Evolutionary conservation across 2,113 vertebrate species (phyloP), one percentile per base, ranked within the genome.

Genomic region (Athene noctua): DNA sequence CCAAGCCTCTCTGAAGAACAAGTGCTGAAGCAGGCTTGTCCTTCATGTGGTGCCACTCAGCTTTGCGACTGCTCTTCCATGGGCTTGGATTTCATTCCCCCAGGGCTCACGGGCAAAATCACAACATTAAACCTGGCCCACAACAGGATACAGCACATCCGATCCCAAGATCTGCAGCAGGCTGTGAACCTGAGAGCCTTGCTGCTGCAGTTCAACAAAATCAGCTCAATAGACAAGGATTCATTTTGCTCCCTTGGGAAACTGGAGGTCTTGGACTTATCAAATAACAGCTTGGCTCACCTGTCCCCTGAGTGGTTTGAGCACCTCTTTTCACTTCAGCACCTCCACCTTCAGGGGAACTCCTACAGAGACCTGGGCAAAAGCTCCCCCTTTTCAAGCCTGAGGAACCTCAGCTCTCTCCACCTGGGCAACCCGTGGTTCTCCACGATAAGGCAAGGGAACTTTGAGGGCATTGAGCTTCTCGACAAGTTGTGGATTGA

Each of bases 241-340:
- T 97, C 98, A 0, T 99, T 99, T 86, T 8, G 3, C 16, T 91
- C 93, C 8, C 97, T 98, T 65, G 27, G 10, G 54, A 96, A 92
- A 32, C 97, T 99, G 20, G 96, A 98, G 90, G 92, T 95, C 66
- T 96, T 99, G 95, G 98, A 99, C 80, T 96, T 99, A 86, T 98
- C 99, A 6, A 59, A 92, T 21, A 99, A 99, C 86, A 91, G 38
- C 8, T 92, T 99, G 85, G 25, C 85, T 44, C 73, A 47, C 13
- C 86, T 99, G 85, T 98, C 95, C 21, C 54, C 97, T 12, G 71
- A 16, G 27, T 99, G 98, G 99, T 99, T 99, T 96, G 71, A n/a
- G 49, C 79, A 80, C 6, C 98, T 99, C 46, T 70, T 80, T 21
- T 98, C 97, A 7, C 97, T 99, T n/a, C 97, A 94, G 59, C 90